Evolutionary conservation across 2,888 invertebrate species (phyloP).

Genomic region (Dryocosmus kuriphilus): DNA sequence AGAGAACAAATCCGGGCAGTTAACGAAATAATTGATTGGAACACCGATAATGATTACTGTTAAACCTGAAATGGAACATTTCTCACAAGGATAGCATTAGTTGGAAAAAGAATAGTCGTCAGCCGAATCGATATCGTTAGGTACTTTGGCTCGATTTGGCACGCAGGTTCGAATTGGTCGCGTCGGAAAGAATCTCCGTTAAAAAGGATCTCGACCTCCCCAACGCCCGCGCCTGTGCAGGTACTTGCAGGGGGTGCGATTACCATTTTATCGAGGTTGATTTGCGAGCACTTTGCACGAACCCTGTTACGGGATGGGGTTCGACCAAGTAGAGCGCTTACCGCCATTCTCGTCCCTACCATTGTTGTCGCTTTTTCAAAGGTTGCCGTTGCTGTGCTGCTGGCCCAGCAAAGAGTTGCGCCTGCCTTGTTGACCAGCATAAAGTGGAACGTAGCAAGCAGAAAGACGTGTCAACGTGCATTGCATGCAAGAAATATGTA

Average conservation of each 20-base stretch:
- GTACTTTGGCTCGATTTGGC: constrained; percentile 31
- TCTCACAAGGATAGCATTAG: constrained; percentile 20
- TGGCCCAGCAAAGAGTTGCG: constrained; percentile 13
- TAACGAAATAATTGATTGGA: constrained; percentile 30
- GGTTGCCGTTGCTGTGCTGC: neutral
- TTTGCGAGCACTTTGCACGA: constrained; percentile 73
- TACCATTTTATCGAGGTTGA: constrained; percentile 74
- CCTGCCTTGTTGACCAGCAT: constrained; percentile 46
- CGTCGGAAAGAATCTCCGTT: constrained; percentile 50
- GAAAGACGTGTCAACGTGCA: constrained; percentile 49
- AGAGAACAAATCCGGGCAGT: neutral
- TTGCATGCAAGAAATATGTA: constrained; percentile 42
- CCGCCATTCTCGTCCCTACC: constrained; percentile 19
- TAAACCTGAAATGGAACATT: constrained; percentile 37
- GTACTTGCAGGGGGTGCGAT: constrained; percentile 59
- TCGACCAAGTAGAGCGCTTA: constrained; percentile 52
- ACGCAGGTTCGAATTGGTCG: constrained; percentile 40
- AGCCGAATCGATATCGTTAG: constrained; percentile 36
- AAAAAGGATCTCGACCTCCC: constrained; percentile 50
- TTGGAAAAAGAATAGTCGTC: constrained; percentile 33
- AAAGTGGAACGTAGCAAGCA: constrained; percentile 52
- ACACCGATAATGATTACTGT: constrained; percentile 32
- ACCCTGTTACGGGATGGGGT: constrained; percentile 52
- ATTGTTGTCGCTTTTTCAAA: constrained; percentile 42
- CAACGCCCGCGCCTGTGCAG: neutral